Evolutionary conservation across 92 coral and sea anemone genomes (phyloP).

Genomic region (Epizoanthus ramosus): DNA sequence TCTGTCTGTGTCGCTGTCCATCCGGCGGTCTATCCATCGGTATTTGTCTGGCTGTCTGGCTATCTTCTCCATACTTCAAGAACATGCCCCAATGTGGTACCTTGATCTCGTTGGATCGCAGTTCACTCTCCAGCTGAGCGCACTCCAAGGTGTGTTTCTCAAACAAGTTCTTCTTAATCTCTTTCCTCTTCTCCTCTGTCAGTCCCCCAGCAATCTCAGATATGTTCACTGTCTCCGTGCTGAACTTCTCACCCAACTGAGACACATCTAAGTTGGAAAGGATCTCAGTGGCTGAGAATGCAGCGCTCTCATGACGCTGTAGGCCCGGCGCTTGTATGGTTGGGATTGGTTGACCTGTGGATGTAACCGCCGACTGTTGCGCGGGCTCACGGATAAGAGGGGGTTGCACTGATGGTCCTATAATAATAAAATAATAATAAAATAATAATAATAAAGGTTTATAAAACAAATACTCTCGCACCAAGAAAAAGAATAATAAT

Average conservation of each 20-base stretch:
- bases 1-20: too few species aligned
- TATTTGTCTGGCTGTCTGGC: too few species aligned
- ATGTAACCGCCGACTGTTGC: conserved; percentile 8
- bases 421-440: neutral
- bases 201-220: conserved; percentile 86
- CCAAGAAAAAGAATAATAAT: too few species aligned
- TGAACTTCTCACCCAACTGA: conserved; percentile 97
- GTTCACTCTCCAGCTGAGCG: conserved; percentile 90
- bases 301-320: conserved; percentile 44
- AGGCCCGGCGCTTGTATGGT: neutral
- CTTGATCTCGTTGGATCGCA: conserved; percentile 87
- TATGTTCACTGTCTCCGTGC: conserved; percentile 87
- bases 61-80: too few species aligned
- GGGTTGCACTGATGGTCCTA: conserved; percentile 31
- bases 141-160: conserved; percentile 99
- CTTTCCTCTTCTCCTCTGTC: conserved; percentile 89
- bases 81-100: neutral
- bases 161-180: conserved; percentile 79
- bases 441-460: too few species aligned
- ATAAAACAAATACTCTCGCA: too few species aligned
- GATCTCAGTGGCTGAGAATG: conserved; percentile 81
- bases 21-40: too few species aligned
- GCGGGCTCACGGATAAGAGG: conserved; percentile 8
- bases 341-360: conserved; percentile 3
- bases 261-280: conserved; percentile 80